Conservation (phyloP, 2,888 invertebrate genomes). For the Podabrus alpinus region DNA sequence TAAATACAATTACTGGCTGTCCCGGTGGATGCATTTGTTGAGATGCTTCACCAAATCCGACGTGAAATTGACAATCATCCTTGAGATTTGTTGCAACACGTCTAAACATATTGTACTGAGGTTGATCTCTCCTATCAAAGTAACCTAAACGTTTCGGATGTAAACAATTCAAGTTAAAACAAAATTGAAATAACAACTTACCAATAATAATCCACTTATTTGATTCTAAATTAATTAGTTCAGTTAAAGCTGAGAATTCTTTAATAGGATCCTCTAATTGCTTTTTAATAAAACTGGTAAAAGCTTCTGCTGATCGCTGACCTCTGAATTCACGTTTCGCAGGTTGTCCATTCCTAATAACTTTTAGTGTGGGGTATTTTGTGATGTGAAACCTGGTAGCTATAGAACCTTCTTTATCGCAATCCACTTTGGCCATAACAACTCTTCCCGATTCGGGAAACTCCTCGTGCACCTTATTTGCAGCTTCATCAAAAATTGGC, state of each 20-base stretch:
- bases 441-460: conserved; percentile 84
- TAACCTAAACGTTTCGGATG: conserved; percentile 58
- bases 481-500: conserved; percentile 96
- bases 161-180: background rate
- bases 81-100: conserved; percentile 85
- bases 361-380: conserved; percentile 97
- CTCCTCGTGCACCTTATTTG: conserved; percentile 78
- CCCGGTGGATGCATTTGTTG: conserved; percentile 85
- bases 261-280: conserved; percentile 86
- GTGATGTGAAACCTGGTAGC: conserved; percentile 93
- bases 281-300: conserved; percentile 84
- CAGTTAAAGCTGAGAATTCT: conserved; percentile 74
- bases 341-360: conserved; percentile 89
- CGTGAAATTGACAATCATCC: conserved; percentile 94
- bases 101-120: conserved; percentile 79
- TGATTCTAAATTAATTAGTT: conserved; percentile 76
- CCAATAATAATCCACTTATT: conserved; percentile 86
- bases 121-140: conserved; percentile 79
- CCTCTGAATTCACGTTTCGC: conserved; percentile 90
- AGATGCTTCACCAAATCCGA: conserved; percentile 84
- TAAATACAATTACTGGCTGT: conserved; percentile 80
- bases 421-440: conserved; percentile 95
- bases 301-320: conserved; percentile 87
- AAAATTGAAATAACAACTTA: conserved; percentile 27
- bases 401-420: conserved; percentile 87